Evolutionary conservation across 2,888 invertebrate genomes (phyloP).

Genomic region (Zelleria hepariella): DNA sequence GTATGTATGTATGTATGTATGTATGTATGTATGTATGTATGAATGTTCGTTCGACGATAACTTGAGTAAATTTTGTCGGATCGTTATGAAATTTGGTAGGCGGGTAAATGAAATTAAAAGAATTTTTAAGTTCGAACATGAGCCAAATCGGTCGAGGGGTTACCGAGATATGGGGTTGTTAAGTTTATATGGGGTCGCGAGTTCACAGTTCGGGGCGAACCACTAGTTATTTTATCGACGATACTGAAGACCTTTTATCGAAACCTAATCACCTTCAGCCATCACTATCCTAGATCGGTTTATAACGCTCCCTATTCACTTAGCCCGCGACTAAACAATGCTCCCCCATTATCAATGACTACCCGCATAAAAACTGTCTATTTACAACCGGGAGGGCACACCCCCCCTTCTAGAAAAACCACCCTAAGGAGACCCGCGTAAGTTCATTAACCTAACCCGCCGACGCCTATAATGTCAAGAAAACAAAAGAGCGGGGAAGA

Average conservation of each 20-base stretch:
- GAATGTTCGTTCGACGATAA: too few relatives aligned
- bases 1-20: too few relatives aligned
- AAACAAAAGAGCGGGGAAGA: background rate
- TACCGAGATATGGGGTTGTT: too few relatives aligned
- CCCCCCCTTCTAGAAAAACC: background rate
- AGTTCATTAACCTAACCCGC: slow-evolving; percentile 4
- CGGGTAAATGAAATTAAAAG: too few relatives aligned
- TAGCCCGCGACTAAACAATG: slow-evolving; percentile 23
- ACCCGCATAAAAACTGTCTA: slow-evolving; percentile 40
- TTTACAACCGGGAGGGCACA: slow-evolving; percentile 20
- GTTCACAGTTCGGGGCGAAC: too few relatives aligned
- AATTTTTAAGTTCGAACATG: too few relatives aligned
- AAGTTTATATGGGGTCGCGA: too few relatives aligned
- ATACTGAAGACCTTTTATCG: background rate
- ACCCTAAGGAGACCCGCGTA: background rate
- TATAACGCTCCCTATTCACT: slow-evolving; percentile 7
- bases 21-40: too few relatives aligned
- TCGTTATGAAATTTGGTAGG: too few relatives aligned
- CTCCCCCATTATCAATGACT: slow-evolving; percentile 25
- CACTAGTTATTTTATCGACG: background rate
- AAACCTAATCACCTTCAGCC: background rate
- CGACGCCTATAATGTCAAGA: background rate
- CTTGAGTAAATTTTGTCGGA: too few relatives aligned
- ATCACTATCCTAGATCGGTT: background rate
- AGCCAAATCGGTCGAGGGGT: too few relatives aligned